phyloP scores from a whole-genome alignment of 2,797 vertebrate genomes.

The Adelosebastes latens region DNA sequence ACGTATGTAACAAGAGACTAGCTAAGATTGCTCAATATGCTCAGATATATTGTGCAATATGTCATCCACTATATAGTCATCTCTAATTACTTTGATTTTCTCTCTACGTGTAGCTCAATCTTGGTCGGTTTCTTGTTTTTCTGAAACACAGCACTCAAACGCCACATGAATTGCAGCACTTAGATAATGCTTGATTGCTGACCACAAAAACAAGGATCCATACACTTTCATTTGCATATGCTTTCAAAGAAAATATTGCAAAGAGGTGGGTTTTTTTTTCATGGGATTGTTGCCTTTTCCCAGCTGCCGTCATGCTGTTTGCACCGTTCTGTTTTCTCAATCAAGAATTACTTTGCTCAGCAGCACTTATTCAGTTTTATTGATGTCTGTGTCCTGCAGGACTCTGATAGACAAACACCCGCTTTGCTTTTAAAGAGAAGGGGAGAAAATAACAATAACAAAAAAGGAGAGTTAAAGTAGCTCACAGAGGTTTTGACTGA shows the following conservation, averaged over 20 bases:
- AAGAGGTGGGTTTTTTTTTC: constrained; percentile 1
- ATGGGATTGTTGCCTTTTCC: background rate
- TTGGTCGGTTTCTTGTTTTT: background rate
- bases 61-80: background rate
- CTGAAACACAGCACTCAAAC: background rate
- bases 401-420: constrained; percentile 27
- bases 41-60: background rate
- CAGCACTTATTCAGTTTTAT: background rate
- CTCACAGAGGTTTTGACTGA: constrained; percentile 41
- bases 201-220: background rate
- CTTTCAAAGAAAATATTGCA: constrained; percentile 3
- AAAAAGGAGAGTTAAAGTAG: background rate
- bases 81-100: background rate
- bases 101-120: background rate
- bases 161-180: background rate
- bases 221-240: constrained; percentile 17
- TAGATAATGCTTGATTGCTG: constrained; percentile 9
- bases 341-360: constrained; percentile 9
- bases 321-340: constrained; percentile 1
- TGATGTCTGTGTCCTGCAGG: constrained; percentile 43
- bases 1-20: background rate
- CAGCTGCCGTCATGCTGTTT: background rate
- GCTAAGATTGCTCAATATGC: background rate
- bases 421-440: constrained; percentile 9
- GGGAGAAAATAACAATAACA: background rate